Conservation (phyloP, 2,113 vertebrate species). For the Sinocyclocheilus anophthalmus region DNA sequence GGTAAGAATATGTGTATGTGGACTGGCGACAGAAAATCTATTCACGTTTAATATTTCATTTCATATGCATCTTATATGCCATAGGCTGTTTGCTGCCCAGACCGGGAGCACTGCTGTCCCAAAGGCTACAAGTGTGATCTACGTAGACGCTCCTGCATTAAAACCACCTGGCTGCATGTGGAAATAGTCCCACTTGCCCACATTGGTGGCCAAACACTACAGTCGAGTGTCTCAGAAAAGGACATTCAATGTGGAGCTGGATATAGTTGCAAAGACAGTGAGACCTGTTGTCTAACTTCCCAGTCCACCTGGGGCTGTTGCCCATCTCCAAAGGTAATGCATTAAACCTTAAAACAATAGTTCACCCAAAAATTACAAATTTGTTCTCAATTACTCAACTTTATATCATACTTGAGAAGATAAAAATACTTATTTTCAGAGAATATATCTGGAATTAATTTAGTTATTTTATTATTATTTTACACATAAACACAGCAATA, state of each 20-base stretch:
- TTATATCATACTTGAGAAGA: too few relatives aligned
- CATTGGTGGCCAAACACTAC: constrained; percentile 23
- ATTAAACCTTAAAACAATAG: neutral
- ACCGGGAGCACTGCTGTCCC: constrained; percentile 78
- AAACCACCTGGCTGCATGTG: constrained; percentile 53
- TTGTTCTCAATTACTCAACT: too few relatives aligned
- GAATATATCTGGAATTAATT: too few relatives aligned
- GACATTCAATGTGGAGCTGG: constrained; percentile 58
- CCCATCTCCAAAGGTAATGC: constrained; percentile 63
- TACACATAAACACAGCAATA: neutral
- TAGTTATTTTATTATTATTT: neutral
- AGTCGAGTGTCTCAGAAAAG: neutral
- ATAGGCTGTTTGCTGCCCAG: constrained; percentile 74
- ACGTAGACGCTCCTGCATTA: constrained; percentile 59
- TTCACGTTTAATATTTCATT: neutral
- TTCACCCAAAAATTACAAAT: neutral
- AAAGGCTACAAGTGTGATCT: constrained; percentile 72
- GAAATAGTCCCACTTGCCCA: constrained; percentile 59
- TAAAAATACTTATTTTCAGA: too few relatives aligned
- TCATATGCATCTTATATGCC: neutral
- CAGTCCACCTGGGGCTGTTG: constrained; percentile 72
- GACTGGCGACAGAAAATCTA: neutral
- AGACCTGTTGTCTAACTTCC: constrained; percentile 73
- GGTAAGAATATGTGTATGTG: constrained; percentile 52
- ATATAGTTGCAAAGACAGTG: constrained; percentile 51